phyloP scores from a whole-genome alignment of 2,888 invertebrate genomes.

The Resseliella maxima region DNA sequence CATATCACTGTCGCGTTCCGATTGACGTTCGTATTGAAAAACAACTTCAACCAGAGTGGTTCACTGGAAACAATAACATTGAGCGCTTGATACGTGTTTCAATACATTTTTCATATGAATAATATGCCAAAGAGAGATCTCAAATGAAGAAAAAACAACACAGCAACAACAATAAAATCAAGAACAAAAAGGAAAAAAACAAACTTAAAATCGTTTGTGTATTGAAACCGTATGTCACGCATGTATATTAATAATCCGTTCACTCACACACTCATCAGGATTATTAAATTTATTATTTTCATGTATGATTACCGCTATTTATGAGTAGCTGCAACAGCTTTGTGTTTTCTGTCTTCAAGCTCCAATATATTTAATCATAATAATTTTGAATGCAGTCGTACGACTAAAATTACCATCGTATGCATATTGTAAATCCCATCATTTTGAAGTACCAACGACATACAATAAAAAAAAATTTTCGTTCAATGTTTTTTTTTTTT shows the following conservation, averaged over 20 bases:
- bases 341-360: slow-evolving; percentile 18
- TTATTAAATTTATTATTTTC: slow-evolving; percentile 48
- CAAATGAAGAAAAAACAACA: not conserved
- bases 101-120: not conserved
- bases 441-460: not conserved
- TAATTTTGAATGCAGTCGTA: slow-evolving; percentile 24
- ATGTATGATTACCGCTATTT: slow-evolving; percentile 35
- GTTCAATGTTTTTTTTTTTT: not conserved
- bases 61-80: slow-evolving; percentile 43
- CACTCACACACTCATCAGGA: not conserved
- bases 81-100: not conserved
- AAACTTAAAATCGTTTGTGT: not conserved
- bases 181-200: not conserved
- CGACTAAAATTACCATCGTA: not conserved
- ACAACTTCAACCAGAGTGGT: not conserved
- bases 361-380: slow-evolving; percentile 18
- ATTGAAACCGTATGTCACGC: slow-evolving; percentile 49
- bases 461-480: not conserved
- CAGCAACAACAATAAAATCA: not conserved
- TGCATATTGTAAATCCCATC: not conserved
- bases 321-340: slow-evolving; percentile 4
- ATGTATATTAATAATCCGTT: slow-evolving; percentile 30
- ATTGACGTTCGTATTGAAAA: slow-evolving; percentile 2
- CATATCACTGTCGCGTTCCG: slow-evolving; percentile 26
- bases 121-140: not conserved